A percentile compares a stretch with the other conserved stretches of the same genome.
phyloP scores from a whole-genome alignment of 2,113 vertebrate species.

The Aptenodytes patagonicus region DNA sequence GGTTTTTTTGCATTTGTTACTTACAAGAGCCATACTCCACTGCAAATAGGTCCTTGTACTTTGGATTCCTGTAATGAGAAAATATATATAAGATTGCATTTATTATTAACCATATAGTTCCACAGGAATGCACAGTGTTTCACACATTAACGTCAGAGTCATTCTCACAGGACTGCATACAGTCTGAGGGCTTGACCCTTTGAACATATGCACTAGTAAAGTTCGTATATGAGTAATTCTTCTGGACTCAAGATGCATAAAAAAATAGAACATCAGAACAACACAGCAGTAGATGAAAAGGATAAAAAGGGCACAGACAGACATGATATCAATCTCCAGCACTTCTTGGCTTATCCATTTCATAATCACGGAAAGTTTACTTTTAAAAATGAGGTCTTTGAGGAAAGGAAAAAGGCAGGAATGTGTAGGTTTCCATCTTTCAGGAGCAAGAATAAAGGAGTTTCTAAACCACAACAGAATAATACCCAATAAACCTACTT shows the following conservation, averaged over 20 bases:
- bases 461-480: neutral
- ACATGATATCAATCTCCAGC: neutral
- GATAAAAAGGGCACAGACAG: neutral
- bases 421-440: neutral
- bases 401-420: neutral
- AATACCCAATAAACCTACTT: neutral
- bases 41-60: slow-evolving; percentile 88
- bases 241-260: neutral
- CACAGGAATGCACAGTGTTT: neutral
- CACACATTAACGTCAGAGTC: neutral
- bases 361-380: neutral
- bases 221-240: neutral
- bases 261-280: neutral
- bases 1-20: slow-evolving; percentile 55
- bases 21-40: slow-evolving; percentile 95
- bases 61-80: slow-evolving; percentile 84
- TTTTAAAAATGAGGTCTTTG: neutral
- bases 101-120: neutral
- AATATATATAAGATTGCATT: neutral
- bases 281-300: neutral
- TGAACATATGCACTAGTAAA: neutral
- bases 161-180: neutral
- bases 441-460: neutral
- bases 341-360: neutral
- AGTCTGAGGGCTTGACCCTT: neutral